Conservation (phyloP, 2,113 vertebrate genomes). For the Vombatus ursinus region DNA sequence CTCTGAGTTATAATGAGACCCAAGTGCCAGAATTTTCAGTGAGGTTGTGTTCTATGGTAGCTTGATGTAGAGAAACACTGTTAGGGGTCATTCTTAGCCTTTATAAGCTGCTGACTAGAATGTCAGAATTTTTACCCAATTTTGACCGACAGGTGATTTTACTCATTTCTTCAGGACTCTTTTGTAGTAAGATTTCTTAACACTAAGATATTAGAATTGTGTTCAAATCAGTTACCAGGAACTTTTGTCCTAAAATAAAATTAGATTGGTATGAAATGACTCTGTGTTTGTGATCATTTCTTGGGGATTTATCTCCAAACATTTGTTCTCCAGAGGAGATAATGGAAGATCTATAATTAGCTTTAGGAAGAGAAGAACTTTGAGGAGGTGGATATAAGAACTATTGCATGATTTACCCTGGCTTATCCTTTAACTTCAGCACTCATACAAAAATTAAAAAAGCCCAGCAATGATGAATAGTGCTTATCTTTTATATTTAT, state of each 20-base stretch:
- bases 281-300: conserved; percentile 53
- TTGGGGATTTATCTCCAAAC: conserved; percentile 61
- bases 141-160: conserved; percentile 42
- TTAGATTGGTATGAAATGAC: background rate
- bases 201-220: conserved; percentile 14
- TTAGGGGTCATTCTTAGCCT: background rate
- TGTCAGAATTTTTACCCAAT: conserved; percentile 49
- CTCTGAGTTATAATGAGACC: background rate
- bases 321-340: conserved; percentile 49
- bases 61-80: background rate
- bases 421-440: conserved; percentile 10
- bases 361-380: conserved; percentile 62
- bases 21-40: background rate
- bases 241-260: conserved; percentile 40
- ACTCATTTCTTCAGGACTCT: conserved; percentile 30
- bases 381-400: conserved; percentile 64
- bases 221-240: background rate
- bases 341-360: conserved; percentile 70
- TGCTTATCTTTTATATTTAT: conserved; percentile 74
- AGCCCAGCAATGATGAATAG: conserved; percentile 77
- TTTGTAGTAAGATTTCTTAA: conserved; percentile 9
- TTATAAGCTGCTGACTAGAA: background rate
- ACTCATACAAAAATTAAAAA: conserved; percentile 59
- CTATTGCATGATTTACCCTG: conserved; percentile 55
- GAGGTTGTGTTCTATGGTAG: background rate